Conservation (phyloP, 2,888 invertebrate species). For the Lottia gigantea region DNA sequence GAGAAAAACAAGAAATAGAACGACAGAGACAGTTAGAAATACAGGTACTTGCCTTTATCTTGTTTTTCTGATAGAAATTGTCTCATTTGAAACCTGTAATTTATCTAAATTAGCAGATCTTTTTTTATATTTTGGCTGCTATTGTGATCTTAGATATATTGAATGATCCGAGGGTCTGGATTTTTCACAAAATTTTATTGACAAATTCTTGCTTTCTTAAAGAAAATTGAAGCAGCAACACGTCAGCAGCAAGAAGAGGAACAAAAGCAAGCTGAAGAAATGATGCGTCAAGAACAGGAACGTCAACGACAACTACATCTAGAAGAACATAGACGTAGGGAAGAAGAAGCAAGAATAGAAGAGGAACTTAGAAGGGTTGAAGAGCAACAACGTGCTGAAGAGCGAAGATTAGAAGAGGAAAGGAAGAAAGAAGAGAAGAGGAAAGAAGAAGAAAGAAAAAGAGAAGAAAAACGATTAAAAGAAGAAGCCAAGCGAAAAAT, state of each 20-base stretch:
- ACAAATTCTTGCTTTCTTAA: too few relatives aligned
- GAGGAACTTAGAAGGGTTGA: conserved; percentile 63
- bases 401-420: conserved; percentile 35
- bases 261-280: conserved; percentile 52
- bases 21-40: conserved; percentile 50
- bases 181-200: too few relatives aligned
- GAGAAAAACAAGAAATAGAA: conserved; percentile 61
- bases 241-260: conserved; percentile 36
- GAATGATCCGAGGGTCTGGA: too few relatives aligned
- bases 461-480: conserved; percentile 14
- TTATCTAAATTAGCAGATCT: too few relatives aligned
- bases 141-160: too few relatives aligned
- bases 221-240: too few relatives aligned
- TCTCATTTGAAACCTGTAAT: too few relatives aligned
- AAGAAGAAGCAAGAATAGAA: conserved; percentile 49
- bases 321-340: conserved; percentile 22
- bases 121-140: too few relatives aligned
- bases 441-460: conserved; percentile 44
- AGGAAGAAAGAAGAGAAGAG: conserved; percentile 67
- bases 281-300: conserved; percentile 68
- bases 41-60: conserved; percentile 29
- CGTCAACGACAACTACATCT: conserved; percentile 15
- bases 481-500: conserved; percentile 24
- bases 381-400: conserved; percentile 36
- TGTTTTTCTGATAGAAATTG: too few relatives aligned